Conservation (phyloP, 2,888 invertebrate genomes). For the Caenorhabditis virilis region DNA sequence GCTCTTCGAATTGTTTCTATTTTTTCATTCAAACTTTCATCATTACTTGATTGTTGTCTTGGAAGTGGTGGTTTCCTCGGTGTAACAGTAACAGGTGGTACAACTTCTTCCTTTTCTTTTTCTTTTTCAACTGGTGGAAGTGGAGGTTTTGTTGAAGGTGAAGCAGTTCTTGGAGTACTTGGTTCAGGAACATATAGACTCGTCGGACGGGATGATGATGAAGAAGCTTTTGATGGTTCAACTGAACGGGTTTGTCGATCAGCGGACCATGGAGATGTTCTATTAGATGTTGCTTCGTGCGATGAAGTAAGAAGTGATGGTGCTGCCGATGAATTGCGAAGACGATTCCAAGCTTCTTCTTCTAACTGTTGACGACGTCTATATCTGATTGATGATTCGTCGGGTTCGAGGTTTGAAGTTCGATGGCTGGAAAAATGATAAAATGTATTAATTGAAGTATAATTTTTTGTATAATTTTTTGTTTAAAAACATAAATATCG, state of each 20-base stretch:
- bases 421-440: slow-evolving; percentile 25
- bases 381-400: slow-evolving; percentile 51
- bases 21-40: slow-evolving; percentile 61
- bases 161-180: slow-evolving; percentile 27
- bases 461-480: too few relatives aligned
- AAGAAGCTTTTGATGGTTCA: slow-evolving; percentile 10
- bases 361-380: slow-evolving; percentile 62
- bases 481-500: too few relatives aligned
- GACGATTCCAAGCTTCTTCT: slow-evolving; percentile 62
- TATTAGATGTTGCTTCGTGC: slow-evolving; percentile 1
- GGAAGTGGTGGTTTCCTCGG: slow-evolving; percentile 55
- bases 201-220: slow-evolving; percentile 23
- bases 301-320: slow-evolving; percentile 24
- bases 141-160: slow-evolving; percentile 20
- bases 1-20: slow-evolving; percentile 61
- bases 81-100: slow-evolving; percentile 14
- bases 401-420: slow-evolving; percentile 25
- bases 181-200: slow-evolving; percentile 20
- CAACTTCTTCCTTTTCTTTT: slow-evolving; percentile 19
- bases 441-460: too few relatives aligned
- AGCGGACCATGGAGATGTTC: slow-evolving; percentile 33
- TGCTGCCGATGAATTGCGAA: slow-evolving; percentile 38
- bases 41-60: slow-evolving; percentile 56
- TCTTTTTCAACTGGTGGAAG: slow-evolving; percentile 31
- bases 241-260: slow-evolving; percentile 22